Percentiles rank a stretch among this genome's conserved stretches.
Evolutionary conservation across 2,888 invertebrate species (phyloP).

Genomic region (Adela reaumurella): DNA sequence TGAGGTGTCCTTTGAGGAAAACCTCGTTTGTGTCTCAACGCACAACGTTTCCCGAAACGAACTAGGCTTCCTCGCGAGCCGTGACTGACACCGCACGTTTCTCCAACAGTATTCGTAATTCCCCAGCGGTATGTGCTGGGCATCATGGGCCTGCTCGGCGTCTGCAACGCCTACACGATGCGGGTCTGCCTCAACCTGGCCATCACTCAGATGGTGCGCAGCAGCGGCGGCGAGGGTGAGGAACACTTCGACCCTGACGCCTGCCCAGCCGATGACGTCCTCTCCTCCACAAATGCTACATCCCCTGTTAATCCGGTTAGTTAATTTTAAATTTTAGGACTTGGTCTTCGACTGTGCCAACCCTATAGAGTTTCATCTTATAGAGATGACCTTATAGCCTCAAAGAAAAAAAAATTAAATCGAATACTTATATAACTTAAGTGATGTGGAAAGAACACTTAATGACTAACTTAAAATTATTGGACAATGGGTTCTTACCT

Average conservation of each 20-base stretch:
- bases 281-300: slow-evolving; percentile 30
- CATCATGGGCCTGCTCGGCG: slow-evolving; percentile 70
- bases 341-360: no score
- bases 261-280: slow-evolving; percentile 35
- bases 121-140: slow-evolving; percentile 69
- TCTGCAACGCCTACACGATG: slow-evolving; percentile 76
- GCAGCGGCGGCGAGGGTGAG: slow-evolving; percentile 27
- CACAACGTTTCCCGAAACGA: no score
- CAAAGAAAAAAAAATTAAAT: no score
- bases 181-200: slow-evolving; percentile 68
- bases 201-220: slow-evolving; percentile 64
- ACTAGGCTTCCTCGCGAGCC: neutral
- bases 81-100: neutral
- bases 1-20: no score
- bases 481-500: no score
- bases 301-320: slow-evolving; percentile 28
- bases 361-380: no score
- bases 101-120: slow-evolving; percentile 52
- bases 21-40: no score
- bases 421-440: no score
- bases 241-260: slow-evolving; percentile 31
- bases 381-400: no score
- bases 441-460: no score
- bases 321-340: no score
- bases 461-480: no score